phyloP scores from a whole-genome alignment of 2,113 vertebrate species.

The Gavialis gangeticus region DNA sequence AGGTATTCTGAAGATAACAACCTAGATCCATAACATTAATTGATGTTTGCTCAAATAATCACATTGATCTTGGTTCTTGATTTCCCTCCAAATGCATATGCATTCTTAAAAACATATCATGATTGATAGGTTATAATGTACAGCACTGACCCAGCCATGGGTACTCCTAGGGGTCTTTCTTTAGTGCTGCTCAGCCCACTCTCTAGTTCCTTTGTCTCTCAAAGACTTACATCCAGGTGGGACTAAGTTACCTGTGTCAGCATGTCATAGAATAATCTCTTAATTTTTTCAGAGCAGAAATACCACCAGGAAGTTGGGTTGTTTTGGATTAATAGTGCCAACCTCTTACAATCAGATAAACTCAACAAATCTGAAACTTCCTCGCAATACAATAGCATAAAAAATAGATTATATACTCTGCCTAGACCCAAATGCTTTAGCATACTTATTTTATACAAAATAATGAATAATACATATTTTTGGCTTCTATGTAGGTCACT shows the following conservation, averaged over 20 bases:
- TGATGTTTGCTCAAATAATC: neutral
- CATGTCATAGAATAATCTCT: neutral
- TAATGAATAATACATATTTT: neutral
- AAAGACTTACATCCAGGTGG: neutral
- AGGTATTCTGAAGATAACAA: neutral
- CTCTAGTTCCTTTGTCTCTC: neutral
- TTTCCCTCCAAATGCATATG: neutral
- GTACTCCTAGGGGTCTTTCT: neutral
- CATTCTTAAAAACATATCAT: neutral
- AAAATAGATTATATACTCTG: neutral
- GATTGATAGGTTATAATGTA: neutral
- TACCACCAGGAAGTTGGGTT: neutral
- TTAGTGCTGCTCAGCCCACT: neutral
- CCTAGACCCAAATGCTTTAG: neutral
- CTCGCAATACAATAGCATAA: neutral
- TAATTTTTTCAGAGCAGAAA: neutral
- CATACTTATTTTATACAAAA: neutral
- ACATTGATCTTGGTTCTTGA: neutral
- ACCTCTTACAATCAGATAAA: neutral
- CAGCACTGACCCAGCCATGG: neutral
- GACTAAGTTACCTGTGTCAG: neutral
- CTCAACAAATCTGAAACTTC: neutral
- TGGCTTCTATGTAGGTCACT: neutral
- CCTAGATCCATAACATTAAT: neutral
- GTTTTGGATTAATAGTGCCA: neutral